phyloP scores from a whole-genome alignment of 2,113 vertebrate genomes.

The Pelecanoides urinatrix region DNA sequence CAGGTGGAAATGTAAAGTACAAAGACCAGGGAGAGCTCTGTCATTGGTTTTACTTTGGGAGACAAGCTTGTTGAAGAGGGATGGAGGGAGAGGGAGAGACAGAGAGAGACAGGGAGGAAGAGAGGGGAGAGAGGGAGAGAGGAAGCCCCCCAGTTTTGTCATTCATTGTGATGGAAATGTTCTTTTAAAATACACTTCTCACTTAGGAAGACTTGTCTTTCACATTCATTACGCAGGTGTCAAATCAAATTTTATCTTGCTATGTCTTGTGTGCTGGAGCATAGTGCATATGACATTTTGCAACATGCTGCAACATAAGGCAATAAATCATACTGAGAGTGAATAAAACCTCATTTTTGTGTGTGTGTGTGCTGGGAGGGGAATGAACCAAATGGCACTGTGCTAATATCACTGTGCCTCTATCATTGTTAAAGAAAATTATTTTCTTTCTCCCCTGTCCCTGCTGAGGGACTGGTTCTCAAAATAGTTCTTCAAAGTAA shows the following conservation, averaged over 20 bases:
- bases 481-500: neutral
- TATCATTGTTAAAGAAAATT: neutral
- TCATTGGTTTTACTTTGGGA: neutral
- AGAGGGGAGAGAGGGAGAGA: neutral
- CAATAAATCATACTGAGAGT: conserved; percentile 53
- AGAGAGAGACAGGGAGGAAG: neutral
- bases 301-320: conserved; percentile 21
- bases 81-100: neutral
- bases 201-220: conserved; percentile 46
- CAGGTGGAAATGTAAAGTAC: neutral
- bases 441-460: neutral
- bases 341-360: neutral
- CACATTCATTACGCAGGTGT: conserved; percentile 50
- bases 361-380: neutral
- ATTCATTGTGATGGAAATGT: neutral
- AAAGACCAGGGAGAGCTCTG: neutral
- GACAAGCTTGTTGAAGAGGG: neutral
- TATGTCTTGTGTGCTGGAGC: conserved; percentile 28
- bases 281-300: conserved; percentile 39
- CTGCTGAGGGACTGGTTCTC: neutral
- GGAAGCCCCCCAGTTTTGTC: neutral
- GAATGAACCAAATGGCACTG: neutral
- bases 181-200: conserved; percentile 15
- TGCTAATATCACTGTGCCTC: neutral
- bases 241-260: conserved; percentile 40